Percentiles rank a stretch among this genome's conserved stretches.
These are phyloP conservation scores for Prorops nasuta DNA, from an alignment of 1,140 invertebrate genomes.

Conservation along the genomic window DNA sequence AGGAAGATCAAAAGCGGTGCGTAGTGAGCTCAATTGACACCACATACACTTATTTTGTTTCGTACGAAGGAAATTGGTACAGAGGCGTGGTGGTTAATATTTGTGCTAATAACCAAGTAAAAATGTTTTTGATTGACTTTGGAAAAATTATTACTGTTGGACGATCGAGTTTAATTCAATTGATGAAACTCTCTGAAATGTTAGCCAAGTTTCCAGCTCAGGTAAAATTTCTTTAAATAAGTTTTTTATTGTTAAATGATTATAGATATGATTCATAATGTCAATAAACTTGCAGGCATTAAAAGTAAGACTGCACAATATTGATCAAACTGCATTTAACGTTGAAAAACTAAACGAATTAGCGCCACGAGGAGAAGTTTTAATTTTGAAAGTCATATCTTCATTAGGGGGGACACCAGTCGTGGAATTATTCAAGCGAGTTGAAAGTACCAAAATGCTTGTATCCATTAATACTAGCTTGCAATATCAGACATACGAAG, in stretches of 20 bases:
- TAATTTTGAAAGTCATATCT: conserved; percentile 47
- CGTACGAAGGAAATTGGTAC: conserved; percentile 39
- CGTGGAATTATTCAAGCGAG: conserved; percentile 65
- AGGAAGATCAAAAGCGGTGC: conserved; percentile 21
- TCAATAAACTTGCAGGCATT: conserved; percentile 51
- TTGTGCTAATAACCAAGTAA: conserved; percentile 25
- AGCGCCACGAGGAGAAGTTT: conserved; percentile 50
- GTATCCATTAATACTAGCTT: conserved; percentile 65
- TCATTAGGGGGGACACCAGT: conserved; percentile 33
- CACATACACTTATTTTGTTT: conserved; percentile 45
- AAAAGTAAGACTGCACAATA: conserved; percentile 54
- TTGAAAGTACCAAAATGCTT: conserved; percentile 57
- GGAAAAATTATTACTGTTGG: conserved; percentile 46
- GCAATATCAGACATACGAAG: conserved; percentile 42
- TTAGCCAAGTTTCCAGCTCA: conserved; percentile 44
- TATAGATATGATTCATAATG: background rate
- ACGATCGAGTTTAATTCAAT: conserved; percentile 33
- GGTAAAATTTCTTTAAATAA: conserved; percentile 21
- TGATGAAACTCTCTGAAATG: conserved; percentile 41
- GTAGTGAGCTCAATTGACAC: conserved; percentile 17
- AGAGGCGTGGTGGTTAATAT: conserved; percentile 38
- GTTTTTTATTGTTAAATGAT: conserved; percentile 4
- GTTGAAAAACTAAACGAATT: conserved; percentile 50
- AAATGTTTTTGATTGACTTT: conserved; percentile 51
- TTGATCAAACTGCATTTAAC: conserved; percentile 50